Base-by-base conservation (phyloP, 2,797 vertebrate species). In the Champsocephalus esox region DNA sequence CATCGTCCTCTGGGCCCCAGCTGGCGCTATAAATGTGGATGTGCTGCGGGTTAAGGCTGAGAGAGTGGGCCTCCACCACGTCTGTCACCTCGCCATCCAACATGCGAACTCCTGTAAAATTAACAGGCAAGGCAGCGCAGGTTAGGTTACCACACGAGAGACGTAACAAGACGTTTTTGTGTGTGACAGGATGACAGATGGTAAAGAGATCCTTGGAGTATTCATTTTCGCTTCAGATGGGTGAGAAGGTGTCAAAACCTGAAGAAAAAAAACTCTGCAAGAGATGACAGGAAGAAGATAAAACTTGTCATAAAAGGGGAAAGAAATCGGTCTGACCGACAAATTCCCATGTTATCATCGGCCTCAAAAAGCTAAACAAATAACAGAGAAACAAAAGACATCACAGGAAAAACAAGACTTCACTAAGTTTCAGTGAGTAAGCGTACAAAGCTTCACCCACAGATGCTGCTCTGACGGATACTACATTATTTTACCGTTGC, bases 21-120 rank as follows among this genome's bases (percentile, higher is more conserved):
- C 98, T 99, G 91, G 98, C 98, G 9, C 97, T 99, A 82, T 99
- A 99, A 89, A 99, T 96, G 92, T 99, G 96, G 88, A 99, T 97
- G 94, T 99, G 97, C 91, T 98, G 95, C 72, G 96, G 95, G 78
- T 97, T 98, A 62, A 99, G 94, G 83, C 98, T 97, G 44, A 99
- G 93, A 8, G 98, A 99, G 82, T 96, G 96, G 16, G 98, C 97
- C 88, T 99, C 98, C 72, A 99, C 98, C 1, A 97, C 95, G 16
- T 99, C 98, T 0, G 98, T 99, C 91, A 99, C 98, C 85, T 99
- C 97, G 13, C 98, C 98, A 7, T 99, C 98, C 92, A 99, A 88
- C 98, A 99, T 99, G 46, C 98, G 97, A 87, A 99, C 98, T 54
- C 98, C 98, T 99, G 90, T 44, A 14, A 77, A 56, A 55, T 3